phyloP scores from a whole-genome alignment of 2,888 invertebrate species.

The Synergus itoensis region DNA sequence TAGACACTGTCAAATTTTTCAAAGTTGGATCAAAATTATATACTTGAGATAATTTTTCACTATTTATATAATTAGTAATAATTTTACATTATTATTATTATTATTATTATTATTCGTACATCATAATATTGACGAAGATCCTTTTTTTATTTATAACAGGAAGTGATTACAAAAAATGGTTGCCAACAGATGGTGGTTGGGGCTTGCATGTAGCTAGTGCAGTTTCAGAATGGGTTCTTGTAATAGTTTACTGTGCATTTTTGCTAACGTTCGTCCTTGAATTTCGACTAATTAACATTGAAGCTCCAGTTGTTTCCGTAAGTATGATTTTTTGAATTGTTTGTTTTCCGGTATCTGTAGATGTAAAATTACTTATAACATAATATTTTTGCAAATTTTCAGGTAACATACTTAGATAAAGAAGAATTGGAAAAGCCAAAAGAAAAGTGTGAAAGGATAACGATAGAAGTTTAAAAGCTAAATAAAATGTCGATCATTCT shows the following conservation, averaged over 20 bases:
- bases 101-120: no score
- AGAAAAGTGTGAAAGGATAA: constrained; percentile 46
- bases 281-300: constrained; percentile 75
- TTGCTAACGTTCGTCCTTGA: constrained; percentile 80
- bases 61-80: neutral
- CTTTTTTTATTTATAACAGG: constrained; percentile 65
- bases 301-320: constrained; percentile 66
- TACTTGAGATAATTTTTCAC: neutral
- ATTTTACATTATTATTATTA: no score
- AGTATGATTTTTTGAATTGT: neutral
- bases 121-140: neutral
- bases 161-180: constrained; percentile 78
- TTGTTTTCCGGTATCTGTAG: no score
- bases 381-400: constrained; percentile 46
- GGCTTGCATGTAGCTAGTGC: constrained; percentile 79
- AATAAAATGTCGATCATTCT: neutral
- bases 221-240: constrained; percentile 80
- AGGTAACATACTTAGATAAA: constrained; percentile 65
- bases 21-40: neutral
- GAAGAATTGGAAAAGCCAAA: constrained; percentile 46
- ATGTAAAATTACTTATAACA: no score
- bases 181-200: constrained; percentile 79
- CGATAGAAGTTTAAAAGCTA: constrained; percentile 51
- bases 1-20: no score
- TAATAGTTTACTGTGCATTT: constrained; percentile 78